Evolutionary conservation across 2,113 vertebrate genomes (phyloP).

Genomic region (Gambusia affinis): DNA sequence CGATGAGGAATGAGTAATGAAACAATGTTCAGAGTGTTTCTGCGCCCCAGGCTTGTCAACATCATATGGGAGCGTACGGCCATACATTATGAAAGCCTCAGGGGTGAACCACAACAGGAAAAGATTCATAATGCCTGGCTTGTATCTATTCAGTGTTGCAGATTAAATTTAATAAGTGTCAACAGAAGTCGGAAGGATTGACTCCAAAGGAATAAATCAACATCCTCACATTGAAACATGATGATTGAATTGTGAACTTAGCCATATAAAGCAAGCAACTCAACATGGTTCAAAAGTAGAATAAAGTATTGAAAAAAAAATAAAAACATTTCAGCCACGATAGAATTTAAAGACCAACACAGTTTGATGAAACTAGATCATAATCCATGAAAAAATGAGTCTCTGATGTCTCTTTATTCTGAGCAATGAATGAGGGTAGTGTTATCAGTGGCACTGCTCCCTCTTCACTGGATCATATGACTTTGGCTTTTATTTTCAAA

Average conservation of each 20-base stretch:
- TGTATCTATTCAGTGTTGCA: not conserved
- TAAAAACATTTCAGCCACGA: not conserved
- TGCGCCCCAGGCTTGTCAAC: conserved; percentile 42
- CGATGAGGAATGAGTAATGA: conserved; percentile 57
- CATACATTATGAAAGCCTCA: conserved; percentile 27
- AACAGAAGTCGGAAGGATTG: not conserved
- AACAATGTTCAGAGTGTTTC: conserved; percentile 47
- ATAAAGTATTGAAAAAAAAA: not conserved
- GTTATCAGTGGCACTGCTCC: not conserved
- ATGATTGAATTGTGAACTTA: not conserved
- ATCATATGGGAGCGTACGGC: conserved; percentile 43
- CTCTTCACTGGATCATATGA: not conserved
- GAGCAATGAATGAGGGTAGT: not conserved
- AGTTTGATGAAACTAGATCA: not conserved
- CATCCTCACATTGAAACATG: not conserved
- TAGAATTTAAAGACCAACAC: not conserved
- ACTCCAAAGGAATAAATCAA: not conserved
- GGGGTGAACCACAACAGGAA: not conserved
- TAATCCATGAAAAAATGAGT: not conserved
- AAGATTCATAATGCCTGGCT: not conserved
- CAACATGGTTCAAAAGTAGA: not conserved
- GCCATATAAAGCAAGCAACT: not conserved
- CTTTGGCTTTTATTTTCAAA: not conserved
- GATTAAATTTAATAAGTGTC: conserved; percentile 1
- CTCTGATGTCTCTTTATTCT: not conserved